Evolutionary conservation across 2,888 invertebrate genomes (phyloP).

Genomic region (Xanthorhoe spadicearia): DNA sequence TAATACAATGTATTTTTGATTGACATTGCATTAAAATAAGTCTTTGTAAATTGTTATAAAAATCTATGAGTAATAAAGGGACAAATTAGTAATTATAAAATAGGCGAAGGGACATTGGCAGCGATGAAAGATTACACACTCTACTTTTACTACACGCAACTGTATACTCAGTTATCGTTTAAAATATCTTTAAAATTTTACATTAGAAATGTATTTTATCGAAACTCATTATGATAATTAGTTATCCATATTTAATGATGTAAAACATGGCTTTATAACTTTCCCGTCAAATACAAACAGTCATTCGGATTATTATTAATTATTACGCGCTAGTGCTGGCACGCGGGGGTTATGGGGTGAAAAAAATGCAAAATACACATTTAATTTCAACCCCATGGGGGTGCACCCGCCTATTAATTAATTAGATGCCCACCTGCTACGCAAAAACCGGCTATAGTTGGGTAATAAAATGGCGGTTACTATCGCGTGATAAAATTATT

Average conservation of each 20-base stretch:
- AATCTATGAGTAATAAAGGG: neutral
- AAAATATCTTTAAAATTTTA: neutral
- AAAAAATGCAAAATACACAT: constrained; percentile 80
- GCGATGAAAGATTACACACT: neutral
- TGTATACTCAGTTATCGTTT: neutral
- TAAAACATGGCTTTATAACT: constrained; percentile 9
- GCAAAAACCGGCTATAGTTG: constrained; percentile 60
- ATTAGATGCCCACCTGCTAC: constrained; percentile 78
- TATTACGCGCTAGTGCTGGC: constrained; percentile 63
- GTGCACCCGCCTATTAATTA: constrained; percentile 70
- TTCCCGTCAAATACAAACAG: constrained; percentile 34
- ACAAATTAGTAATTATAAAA: neutral
- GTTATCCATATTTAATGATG: neutral
- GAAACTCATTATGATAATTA: neutral
- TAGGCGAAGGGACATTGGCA: neutral
- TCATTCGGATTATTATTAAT: constrained; percentile 67
- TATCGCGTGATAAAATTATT: constrained; percentile 42
- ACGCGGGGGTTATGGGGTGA: constrained; percentile 61
- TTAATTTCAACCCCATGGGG: constrained; percentile 74
- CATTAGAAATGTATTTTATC: neutral
- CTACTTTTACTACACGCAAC: neutral
- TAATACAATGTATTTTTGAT: neutral
- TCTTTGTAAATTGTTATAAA: neutral
- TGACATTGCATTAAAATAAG: neutral
- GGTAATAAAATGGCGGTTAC: constrained; percentile 49